Percentiles rank a stretch among this genome's conserved stretches.
Conservation (phyloP, 35 echinoderm and acorn worm genomes). For the Heliocidaris tuberculata region DNA sequence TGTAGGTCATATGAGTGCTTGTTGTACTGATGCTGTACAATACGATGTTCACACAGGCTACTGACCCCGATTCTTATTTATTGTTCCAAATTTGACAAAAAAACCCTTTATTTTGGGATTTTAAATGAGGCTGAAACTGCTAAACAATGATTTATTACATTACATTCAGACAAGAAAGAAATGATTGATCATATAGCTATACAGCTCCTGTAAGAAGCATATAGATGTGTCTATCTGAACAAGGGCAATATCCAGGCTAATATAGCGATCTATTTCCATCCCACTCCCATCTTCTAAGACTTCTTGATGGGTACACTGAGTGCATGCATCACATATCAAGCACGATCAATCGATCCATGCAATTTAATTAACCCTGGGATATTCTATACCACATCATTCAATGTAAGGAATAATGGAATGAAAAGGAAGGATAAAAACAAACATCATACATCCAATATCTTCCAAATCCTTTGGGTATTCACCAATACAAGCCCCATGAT, state of each 20-base stretch:
- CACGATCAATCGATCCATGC: neutral
- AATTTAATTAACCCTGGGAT: neutral
- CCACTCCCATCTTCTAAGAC: neutral
- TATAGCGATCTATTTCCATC: neutral
- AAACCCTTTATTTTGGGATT: too few relatives aligned
- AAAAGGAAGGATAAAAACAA: neutral
- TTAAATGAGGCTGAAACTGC: too few relatives aligned
- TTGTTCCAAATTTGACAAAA: neutral
- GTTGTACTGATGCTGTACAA: neutral
- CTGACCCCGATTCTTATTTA: neutral
- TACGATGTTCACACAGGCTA: neutral
- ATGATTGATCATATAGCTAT: too few relatives aligned
- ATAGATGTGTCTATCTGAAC: neutral
- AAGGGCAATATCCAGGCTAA: neutral
- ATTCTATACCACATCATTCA: neutral
- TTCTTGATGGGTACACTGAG: neutral
- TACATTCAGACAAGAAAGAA: too few relatives aligned
- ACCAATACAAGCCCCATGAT: neutral
- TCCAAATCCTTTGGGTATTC: neutral
- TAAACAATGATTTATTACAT: too few relatives aligned
- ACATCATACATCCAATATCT: neutral
- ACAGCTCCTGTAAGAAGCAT: neutral
- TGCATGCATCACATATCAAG: neutral
- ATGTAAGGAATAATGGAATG: neutral
- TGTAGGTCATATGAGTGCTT: neutral